Evolutionary conservation across 2,888 invertebrate genomes (phyloP).

Genomic region (Drosophila quinaria): DNA sequence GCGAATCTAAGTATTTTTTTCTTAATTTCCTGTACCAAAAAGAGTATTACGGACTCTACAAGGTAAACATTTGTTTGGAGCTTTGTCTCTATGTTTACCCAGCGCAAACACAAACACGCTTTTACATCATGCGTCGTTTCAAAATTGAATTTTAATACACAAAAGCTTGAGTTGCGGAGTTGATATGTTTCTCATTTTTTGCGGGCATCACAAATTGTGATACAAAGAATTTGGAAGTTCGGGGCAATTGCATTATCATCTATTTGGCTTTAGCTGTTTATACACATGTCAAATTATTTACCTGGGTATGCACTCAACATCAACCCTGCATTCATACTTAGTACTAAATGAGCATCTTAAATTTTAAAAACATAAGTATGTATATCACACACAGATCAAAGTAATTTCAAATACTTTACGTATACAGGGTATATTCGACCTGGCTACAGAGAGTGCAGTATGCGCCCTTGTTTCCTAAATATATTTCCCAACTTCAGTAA

Average conservation of each 20-base stretch:
- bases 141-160: constrained; percentile 84
- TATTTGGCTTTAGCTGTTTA: constrained; percentile 11
- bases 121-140: constrained; percentile 72
- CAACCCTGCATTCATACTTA: constrained; percentile 11
- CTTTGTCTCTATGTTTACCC: constrained; percentile 48
- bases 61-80: constrained; percentile 29
- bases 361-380: neutral
- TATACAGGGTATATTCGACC: neutral
- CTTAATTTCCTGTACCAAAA: neutral
- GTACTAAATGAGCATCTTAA: neutral
- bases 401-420: neutral
- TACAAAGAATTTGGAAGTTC: constrained; percentile 17
- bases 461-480: constrained; percentile 40
- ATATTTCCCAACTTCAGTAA: constrained; percentile 60
- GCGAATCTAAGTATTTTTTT: neutral
- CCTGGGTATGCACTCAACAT: constrained; percentile 40
- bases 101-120: constrained; percentile 75
- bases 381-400: neutral
- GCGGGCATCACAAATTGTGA: constrained; percentile 1
- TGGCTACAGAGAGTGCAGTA: neutral
- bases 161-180: constrained; percentile 52
- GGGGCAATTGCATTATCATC: constrained; percentile 34
- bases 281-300: constrained; percentile 52
- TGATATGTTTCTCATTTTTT: constrained; percentile 18
- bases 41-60: constrained; percentile 22